Base-by-base conservation (phyloP, 1,140 invertebrate species). In the Ericerus pela region DNA sequence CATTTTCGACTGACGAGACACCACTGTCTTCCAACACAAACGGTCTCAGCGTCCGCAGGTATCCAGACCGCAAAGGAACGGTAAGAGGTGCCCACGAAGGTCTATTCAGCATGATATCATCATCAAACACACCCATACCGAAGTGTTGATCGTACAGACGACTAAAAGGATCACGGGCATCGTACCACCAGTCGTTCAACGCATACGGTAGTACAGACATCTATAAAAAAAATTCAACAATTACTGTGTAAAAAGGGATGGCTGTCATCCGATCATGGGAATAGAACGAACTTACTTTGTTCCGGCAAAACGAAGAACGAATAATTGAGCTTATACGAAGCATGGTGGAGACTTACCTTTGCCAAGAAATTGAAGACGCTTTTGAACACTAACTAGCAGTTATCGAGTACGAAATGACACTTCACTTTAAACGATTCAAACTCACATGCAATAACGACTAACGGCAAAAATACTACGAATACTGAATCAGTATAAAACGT, bases 61-160 rank as follows among this genome's bases (percentile, higher is more conserved):
- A 47, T 10, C 41, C 41, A 14, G 41, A 24, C 5, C 20, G 20
- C 10, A 47, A 14, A 24, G 20, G 12, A 24, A 22, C 11, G 41
- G 2, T 47, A 12, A 47, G 26, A 2, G 41, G 20, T 47, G 14
- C 37, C 6, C 6, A 6, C 14, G 37, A 41, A 24, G 18, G 28
- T n/a, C 37, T 14, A 26, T 11, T 2, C 26, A 52, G 1, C 1
- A 52, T 3, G 22, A 52, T n/a, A 26, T 57, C 55, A n/a, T 57
- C 30, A 12, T 57, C 24, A 3, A 57, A n/a, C 6, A 52, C 2
- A 14, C 43, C 43, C 18, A 26, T 12, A 14, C 55, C 43, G 43
- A 37, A 52, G n/a, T 51, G 14, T 57, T 51, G 55, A 37, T 57
- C 47, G 30, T 52, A 55, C 16, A 47, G 26, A 0, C 54, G 22